Conservation (phyloP, 2,113 vertebrate genomes). For the Bolborhynchus lineola region DNA sequence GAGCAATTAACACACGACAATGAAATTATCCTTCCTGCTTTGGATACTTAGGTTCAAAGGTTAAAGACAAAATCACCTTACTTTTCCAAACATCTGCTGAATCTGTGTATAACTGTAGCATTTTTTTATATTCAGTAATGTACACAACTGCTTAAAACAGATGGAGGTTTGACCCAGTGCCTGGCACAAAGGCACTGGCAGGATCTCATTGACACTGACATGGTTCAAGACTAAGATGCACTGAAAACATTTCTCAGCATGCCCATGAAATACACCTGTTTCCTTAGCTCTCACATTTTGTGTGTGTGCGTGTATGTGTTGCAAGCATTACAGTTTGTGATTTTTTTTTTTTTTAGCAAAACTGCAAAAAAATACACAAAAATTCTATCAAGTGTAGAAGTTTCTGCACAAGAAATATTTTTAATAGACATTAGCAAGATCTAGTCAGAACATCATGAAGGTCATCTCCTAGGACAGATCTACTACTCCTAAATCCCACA, state of each 20-base stretch:
- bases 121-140: background rate
- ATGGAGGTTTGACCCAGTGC: background rate
- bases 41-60: background rate
- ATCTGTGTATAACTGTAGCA: background rate
- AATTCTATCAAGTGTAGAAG: background rate
- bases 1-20: background rate
- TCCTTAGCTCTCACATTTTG: background rate
- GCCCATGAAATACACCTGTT: background rate
- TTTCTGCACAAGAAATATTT: background rate
- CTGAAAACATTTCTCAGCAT: background rate
- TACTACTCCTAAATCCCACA: background rate
- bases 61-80: background rate
- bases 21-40: background rate
- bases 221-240: background rate
- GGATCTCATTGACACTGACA: background rate
- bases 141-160: background rate
- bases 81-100: background rate
- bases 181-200: background rate
- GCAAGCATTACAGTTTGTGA: background rate
- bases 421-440: background rate
- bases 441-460: background rate
- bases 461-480: background rate
- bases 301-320: background rate
- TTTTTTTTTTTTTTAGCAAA: background rate
- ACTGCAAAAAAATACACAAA: background rate